Conservation (phyloP, 2,797 vertebrate genomes). For the Chelmon rostratus region DNA sequence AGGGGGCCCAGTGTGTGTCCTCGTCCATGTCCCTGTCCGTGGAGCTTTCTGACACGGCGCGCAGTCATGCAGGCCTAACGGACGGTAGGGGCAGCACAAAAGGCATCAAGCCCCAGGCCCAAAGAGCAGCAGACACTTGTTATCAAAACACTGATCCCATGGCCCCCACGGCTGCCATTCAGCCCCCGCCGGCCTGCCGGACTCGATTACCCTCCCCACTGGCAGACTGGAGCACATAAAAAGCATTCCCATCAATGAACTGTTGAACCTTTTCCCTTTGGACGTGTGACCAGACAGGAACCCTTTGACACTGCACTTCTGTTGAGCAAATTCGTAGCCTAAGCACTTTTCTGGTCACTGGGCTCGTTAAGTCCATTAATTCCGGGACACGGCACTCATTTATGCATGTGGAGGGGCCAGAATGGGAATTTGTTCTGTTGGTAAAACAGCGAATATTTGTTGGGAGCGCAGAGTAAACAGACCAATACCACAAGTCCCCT, state of each 20-base stretch:
- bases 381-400: conserved; percentile 87
- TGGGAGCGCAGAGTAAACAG: conserved; percentile 83
- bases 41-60: conserved; percentile 69
- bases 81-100: conserved; percentile 81
- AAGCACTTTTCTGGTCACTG: conserved; percentile 88
- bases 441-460: conserved; percentile 89
- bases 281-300: conserved; percentile 87
- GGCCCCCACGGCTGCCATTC: conserved; percentile 79
- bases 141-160: conserved; percentile 88
- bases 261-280: conserved; percentile 86
- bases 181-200: conserved; percentile 78
- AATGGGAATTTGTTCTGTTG: conserved; percentile 89
- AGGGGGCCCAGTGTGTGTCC: conserved; percentile 53
- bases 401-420: conserved; percentile 82
- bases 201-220: conserved; percentile 83
- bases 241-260: conserved; percentile 88
- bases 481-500: conserved; percentile 69
- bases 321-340: conserved; percentile 85
- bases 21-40: conserved; percentile 59
- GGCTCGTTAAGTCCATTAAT: conserved; percentile 88
- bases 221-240: conserved; percentile 85
- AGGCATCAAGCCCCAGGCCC: conserved; percentile 80
- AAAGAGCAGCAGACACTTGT: conserved; percentile 87
- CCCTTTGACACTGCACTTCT: conserved; percentile 88
- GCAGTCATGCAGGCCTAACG: conserved; percentile 84